Base-by-base conservation (phyloP, 2,797 vertebrate species). In the Ficedula albicollis region DNA sequence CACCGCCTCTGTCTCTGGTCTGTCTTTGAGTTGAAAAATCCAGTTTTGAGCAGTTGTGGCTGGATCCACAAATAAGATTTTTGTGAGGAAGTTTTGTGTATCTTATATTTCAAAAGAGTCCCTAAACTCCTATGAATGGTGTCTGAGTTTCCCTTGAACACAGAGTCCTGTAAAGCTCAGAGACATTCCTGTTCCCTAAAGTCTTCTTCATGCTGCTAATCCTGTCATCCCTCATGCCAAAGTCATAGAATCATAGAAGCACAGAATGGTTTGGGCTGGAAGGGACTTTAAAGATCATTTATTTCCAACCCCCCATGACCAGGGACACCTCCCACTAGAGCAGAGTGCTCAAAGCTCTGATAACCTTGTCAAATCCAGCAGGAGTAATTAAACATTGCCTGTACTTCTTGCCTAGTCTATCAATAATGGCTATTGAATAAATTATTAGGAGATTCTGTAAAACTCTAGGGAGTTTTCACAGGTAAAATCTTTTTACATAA, bases 241-340 rank as follows among this genome's bases (percentile, higher is more conserved):
- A 59, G 5, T 22, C 29, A 30, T 5, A 13, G 43, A n/a, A 68
- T 38, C 13, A 49, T 1, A 36, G 13, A 76, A 63, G 43, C 17
- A 38, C 36, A 59, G 39, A 46, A 22, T 25, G 13, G 10, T 39
- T 59, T 66, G 15, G 10, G 6, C 17, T 20, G 13, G 11, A 66
- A 48, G 8, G 4, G 21, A 32, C 18, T 8, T 32, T 20, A 59
- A 78, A 66, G 15, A 36, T 29, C 2, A 32, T 77, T 76, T 63
- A 15, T 43, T 66, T 66, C 15, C 18, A 32, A 11, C 0, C 2
- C 9, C 5, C 7, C 21, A 5, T 15, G 26, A 22, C 10, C 39
- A 41, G 39, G 9, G 26, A 59, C 29, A 48, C 8, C 18, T 78
- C 9, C 19, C 22, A n/a, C 9, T 54, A 43, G 8, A 25, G 4